Percentiles rank a stretch among this genome's conserved stretches.
These are phyloP conservation scores for Lepidotrigona ventralis DNA, from an alignment of 1,140 invertebrate species.

Conservation along the genomic window DNA sequence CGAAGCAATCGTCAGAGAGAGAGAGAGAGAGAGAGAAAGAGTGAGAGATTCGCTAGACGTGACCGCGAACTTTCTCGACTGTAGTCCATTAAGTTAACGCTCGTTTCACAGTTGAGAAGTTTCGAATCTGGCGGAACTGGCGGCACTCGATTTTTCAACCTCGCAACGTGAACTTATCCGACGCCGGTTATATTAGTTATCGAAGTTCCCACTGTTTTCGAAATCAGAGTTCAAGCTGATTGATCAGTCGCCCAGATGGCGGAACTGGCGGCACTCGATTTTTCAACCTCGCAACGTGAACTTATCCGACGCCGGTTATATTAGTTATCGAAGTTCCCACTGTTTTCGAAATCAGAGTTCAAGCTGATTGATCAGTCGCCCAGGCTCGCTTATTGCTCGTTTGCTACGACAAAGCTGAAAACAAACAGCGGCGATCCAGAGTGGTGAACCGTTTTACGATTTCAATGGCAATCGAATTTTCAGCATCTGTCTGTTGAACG, in stretches of 20 bases:
- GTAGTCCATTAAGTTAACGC: slow-evolving; percentile 46
- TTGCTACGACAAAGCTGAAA: neutral
- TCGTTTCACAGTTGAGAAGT: slow-evolving; percentile 42
- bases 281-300: neutral
- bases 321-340: slow-evolving; percentile 42
- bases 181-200: slow-evolving; percentile 34
- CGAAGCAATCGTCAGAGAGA: slow-evolving; percentile 20
- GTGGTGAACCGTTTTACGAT: neutral
- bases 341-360: slow-evolving; percentile 23
- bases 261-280: neutral
- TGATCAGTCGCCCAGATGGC: too few relatives aligned
- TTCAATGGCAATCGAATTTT: neutral
- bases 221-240: slow-evolving; percentile 11
- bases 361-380: slow-evolving; percentile 27
- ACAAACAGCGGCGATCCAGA: neutral
- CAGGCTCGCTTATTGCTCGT: neutral
- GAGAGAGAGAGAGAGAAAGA: slow-evolving; percentile 1
- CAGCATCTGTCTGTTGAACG: neutral
- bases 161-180: neutral
- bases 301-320: slow-evolving; percentile 24
- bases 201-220: slow-evolving; percentile 43
- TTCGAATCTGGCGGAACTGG: slow-evolving; percentile 23
- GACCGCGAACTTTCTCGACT: slow-evolving; percentile 36
- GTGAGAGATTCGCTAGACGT: neutral
- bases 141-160: slow-evolving; percentile 4